Evolutionary conservation across 92 coral and sea anemone genomes (phyloP), one percentile per base, ranked within the genome.

Genomic region (Phenganax subtilis): DNA sequence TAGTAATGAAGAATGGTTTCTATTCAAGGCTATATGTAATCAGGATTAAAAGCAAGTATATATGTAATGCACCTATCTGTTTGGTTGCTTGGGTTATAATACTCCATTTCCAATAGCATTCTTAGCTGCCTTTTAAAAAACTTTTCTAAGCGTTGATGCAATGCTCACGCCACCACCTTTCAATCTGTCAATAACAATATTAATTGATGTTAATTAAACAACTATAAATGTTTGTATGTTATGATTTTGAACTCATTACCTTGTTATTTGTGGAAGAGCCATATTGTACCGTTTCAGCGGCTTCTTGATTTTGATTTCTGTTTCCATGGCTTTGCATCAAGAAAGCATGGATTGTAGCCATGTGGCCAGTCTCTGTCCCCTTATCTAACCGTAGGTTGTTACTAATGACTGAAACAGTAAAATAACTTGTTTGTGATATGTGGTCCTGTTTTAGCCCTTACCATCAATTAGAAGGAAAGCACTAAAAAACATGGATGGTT

Each of bases 81-180:
- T 53, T 85, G 82, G 72, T 88, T 54, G 51, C 75, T 65, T 70
- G 84, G 87, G 37, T 88, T 89, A 77, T 88, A 88, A 75, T 85
- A 81, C 9, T 89, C 89, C 74, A 82, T 87, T 75, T 88, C 88
- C 16, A 85, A 71, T 60, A 88, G 75, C 91, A 76, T 85, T 59
- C 74, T 20, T 62, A 88, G 54, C 81, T 88, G 86, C 17, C 89
- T 82, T 57, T 85, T 85, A 72, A 88, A 88, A 80, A 30, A 88
- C 61, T 84, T 88, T 64, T 88, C 89, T 52, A 77, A 54, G 12
- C 89, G 80, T 17, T 85, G 72, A 57, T 88, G 88, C 6, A 88
- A n/a, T n/a, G 86, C 55, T 88, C 91, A 75, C 84, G 86, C 88
- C 91, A 88, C 85, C 91, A 88, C 68, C 91, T 88, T 55, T 88